phyloP scores from a whole-genome alignment of 2,113 vertebrate genomes.

The Emydocephalus ijimae region DNA sequence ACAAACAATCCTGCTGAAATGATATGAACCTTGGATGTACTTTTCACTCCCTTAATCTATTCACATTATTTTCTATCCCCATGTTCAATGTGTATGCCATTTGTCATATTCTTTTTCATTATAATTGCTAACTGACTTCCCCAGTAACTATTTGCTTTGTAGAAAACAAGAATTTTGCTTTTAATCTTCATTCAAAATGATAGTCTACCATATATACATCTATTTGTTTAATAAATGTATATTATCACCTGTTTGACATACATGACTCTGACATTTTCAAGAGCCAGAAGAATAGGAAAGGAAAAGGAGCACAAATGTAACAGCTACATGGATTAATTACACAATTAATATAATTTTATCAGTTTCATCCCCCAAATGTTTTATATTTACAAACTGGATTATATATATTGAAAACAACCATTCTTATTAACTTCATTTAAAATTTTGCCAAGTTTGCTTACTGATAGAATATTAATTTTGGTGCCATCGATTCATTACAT shows the following conservation, averaged over 20 bases:
- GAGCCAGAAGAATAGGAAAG: not conserved
- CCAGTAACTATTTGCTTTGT: not conserved
- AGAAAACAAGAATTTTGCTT: not conserved
- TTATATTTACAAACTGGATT: not conserved
- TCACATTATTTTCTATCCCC: not conserved
- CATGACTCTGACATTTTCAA: not conserved
- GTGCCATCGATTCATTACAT: not conserved
- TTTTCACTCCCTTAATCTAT: not conserved
- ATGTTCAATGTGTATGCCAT: not conserved
- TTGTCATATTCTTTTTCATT: not conserved
- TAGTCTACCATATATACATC: not conserved
- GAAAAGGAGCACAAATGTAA: not conserved
- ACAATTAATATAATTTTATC: not conserved
- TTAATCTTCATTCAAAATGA: not conserved
- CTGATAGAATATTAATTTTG: conserved; percentile 34
- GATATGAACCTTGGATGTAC: not conserved
- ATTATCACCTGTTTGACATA: not conserved
- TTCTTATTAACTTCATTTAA: conserved; percentile 34
- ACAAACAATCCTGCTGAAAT: not conserved
- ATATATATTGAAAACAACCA: not conserved
- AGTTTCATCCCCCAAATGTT: not conserved
- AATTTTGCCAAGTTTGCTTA: conserved; percentile 17
- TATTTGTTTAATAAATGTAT: not conserved
- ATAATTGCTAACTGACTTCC: not conserved
- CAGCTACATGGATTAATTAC: not conserved